Conservation (phyloP, 2,113 vertebrate species). For the Myxocyprinus asiaticus region DNA sequence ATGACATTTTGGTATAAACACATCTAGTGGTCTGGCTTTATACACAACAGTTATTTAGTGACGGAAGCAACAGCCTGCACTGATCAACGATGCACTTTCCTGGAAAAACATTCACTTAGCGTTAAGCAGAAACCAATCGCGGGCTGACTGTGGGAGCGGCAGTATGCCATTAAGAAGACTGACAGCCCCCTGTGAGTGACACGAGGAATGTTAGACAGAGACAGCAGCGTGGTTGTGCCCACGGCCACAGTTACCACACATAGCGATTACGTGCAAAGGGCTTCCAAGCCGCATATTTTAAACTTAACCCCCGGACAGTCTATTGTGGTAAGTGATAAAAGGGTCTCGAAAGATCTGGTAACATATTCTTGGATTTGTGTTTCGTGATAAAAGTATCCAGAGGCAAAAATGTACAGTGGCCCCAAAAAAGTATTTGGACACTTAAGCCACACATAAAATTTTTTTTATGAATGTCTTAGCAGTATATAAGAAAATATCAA, state of each 20-base stretch:
- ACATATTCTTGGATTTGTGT: not conserved
- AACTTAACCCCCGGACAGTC: not conserved
- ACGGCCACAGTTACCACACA: not conserved
- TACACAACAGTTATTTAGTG: constrained; percentile 26
- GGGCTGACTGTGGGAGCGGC: not conserved
- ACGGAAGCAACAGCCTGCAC: constrained; percentile 29
- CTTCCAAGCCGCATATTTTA: not conserved
- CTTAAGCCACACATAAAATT: no score
- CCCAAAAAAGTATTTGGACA: no score
- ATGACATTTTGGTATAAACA: constrained; percentile 39
- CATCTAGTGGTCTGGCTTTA: constrained; percentile 22
- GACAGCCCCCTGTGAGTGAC: not conserved
- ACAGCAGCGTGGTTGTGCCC: not conserved
- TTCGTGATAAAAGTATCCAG: not conserved
- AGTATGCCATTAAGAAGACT: not conserved
- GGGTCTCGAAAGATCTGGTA: not conserved
- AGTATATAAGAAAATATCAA: no score
- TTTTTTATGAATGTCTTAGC: no score
- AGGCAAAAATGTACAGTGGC: not conserved
- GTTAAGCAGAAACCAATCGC: no score
- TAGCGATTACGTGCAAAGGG: not conserved
- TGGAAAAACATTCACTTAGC: constrained; percentile 21
- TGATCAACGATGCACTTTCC: constrained; percentile 20
- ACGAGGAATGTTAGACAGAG: constrained; percentile 8
- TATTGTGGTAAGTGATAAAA: not conserved